These are phyloP conservation scores for Lineus longissimus DNA, from an alignment of 1,140 invertebrate genomes.

Conservation along the genomic window DNA sequence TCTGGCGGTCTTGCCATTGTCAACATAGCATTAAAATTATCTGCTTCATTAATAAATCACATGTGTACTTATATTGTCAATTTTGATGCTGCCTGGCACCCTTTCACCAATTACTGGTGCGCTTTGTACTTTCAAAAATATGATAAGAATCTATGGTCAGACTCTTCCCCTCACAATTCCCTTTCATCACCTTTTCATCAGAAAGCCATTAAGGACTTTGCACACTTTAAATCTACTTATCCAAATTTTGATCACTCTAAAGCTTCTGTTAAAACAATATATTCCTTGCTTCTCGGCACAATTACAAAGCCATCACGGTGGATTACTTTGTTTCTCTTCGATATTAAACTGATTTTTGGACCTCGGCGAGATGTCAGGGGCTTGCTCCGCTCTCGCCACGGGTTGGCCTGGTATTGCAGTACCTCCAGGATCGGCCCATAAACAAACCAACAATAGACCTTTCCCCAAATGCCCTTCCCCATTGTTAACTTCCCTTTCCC, in stretches of 20 bases:
- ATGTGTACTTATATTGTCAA: neutral
- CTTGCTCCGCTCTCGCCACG: too few relatives aligned
- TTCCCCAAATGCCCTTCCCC: too few relatives aligned
- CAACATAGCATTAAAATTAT: conserved; percentile 1
- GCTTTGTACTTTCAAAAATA: neutral
- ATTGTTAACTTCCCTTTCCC: too few relatives aligned
- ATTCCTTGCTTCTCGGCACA: neutral
- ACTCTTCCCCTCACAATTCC: conserved; percentile 9
- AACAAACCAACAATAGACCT: too few relatives aligned
- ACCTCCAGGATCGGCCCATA: too few relatives aligned
- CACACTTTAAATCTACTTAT: conserved; percentile 6
- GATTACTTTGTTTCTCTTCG: neutral
- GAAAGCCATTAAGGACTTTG: neutral
- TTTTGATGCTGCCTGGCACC: neutral
- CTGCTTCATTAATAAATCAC: conserved; percentile 5
- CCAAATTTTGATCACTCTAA: conserved; percentile 3
- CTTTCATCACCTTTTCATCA: conserved; percentile 11
- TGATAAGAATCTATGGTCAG: neutral
- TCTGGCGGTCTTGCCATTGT: conserved; percentile 11
- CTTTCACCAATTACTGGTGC: conserved; percentile 12
- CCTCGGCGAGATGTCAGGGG: neutral
- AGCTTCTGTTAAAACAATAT: neutral
- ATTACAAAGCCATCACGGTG: neutral
- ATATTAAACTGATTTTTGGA: conserved; percentile 3
- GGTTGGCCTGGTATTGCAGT: too few relatives aligned